Base-by-base conservation (phyloP, 1,140 invertebrate genomes). In the Brachionus rotundiformis region DNA sequence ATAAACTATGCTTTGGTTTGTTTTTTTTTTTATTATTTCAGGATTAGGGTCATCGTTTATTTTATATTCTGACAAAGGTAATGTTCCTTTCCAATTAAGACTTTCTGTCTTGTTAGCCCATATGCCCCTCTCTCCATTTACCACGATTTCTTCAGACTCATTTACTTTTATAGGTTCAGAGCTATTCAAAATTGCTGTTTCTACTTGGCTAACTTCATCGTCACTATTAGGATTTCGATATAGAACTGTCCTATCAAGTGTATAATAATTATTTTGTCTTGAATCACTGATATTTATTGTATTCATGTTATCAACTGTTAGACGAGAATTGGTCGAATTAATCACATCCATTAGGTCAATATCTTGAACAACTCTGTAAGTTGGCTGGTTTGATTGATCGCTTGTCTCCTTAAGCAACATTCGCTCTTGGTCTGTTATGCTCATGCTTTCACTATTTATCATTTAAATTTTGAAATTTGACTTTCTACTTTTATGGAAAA, bases 11-110 rank as follows among this genome's bases (percentile, higher is more conserved):
- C 25, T 25, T 49, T 82, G 29, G 36, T 71, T 75, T 27, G 54
- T 13, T 41, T 47, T 54, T 39, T 68, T 68, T 1, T 54, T n/a
- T 16, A 82, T 61, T n/a, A 76, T 75, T 65, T 75, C 44, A 13
- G 81, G 81, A 23, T 36, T 39, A 19, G 81, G 68, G 63, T 82
- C 81, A n/a, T 63, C 23, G 25, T 82, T 75, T 16, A 82, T 82
- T 23, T 19, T 59, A 41, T 82, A 82, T 47, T 73, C 23, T 13
- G 44, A 59, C 6, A 82, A 33, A 39, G 81, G 79, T 19, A 65
- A 19, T 4, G 47, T 2, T 8, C 76, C 76, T 79, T 59, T 31
- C 76, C 76, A 79, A 16, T 79, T 79, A 19, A 79, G n/a, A 16
- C 49, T 79, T 16, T 79, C 76, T 6, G n/a, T n/a, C 25, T 33